Conservation (phyloP, 2,888 invertebrate genomes). For the Oscheius sp. region DNA sequence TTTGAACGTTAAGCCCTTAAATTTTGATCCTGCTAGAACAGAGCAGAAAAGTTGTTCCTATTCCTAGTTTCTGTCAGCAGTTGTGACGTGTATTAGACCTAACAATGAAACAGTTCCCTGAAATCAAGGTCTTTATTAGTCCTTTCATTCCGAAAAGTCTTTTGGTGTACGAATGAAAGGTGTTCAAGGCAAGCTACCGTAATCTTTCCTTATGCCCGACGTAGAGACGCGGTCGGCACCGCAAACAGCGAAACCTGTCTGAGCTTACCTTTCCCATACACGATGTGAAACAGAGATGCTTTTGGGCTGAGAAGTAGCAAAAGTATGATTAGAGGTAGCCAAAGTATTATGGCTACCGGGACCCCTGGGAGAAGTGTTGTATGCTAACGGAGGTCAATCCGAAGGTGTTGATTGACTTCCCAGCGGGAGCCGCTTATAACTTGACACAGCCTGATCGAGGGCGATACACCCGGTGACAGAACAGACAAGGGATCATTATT, state of each 20-base stretch:
- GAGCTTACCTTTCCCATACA: constrained; percentile 32
- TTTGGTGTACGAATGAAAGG: constrained; percentile 16
- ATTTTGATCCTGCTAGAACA: no score
- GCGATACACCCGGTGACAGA: constrained; percentile 4
- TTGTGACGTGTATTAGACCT: no score
- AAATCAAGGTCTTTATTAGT: constrained; percentile 27
- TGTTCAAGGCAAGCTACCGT: constrained; percentile 35
- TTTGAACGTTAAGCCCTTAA: background rate
- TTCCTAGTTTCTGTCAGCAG: background rate
- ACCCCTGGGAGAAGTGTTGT: constrained; percentile 30
- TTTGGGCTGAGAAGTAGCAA: constrained; percentile 4
- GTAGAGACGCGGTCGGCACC: constrained; percentile 34
- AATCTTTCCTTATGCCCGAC: constrained; percentile 26
- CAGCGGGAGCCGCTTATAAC: constrained; percentile 27
- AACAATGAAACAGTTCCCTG: no score
- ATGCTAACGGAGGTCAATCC: constrained; percentile 27
- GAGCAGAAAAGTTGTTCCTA: no score
- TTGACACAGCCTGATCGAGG: constrained; percentile 27
- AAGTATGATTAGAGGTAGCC: no score
- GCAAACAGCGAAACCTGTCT: constrained; percentile 35
- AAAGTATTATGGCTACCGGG: background rate
- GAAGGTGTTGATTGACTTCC: constrained; percentile 33
- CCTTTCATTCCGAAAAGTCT: constrained; percentile 18
- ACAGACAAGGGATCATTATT: background rate
- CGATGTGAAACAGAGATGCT: constrained; percentile 24